Conservation (phyloP, 2,888 invertebrate species). For the Pollenia amentaria region DNA sequence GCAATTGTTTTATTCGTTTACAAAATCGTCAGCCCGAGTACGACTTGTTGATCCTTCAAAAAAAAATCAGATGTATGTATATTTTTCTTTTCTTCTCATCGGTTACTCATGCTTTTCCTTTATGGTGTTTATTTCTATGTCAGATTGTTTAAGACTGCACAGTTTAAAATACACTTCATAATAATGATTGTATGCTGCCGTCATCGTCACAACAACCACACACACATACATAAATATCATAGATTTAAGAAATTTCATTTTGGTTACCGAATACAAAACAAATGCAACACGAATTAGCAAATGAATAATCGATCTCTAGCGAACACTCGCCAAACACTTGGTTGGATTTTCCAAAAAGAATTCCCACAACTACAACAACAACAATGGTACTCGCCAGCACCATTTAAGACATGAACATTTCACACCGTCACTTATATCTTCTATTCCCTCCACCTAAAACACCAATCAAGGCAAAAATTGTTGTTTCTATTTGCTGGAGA, state of each 20-base stretch:
- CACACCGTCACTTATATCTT: slow-evolving; percentile 60
- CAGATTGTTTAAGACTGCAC: slow-evolving; percentile 46
- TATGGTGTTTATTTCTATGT: slow-evolving; percentile 27
- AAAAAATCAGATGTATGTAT: slow-evolving; percentile 60
- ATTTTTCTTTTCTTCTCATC: slow-evolving; percentile 39
- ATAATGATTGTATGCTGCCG: slow-evolving; percentile 53
- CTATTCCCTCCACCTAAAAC: slow-evolving; percentile 45
- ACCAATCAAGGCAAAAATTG: background rate
- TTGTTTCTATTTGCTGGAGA: slow-evolving; percentile 19
- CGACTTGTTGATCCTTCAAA: slow-evolving; percentile 66
- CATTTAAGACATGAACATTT: slow-evolving; percentile 66
- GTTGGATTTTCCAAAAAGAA: slow-evolving; percentile 53
- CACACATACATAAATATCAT: slow-evolving; percentile 67
- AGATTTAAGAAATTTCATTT: slow-evolving; percentile 74
- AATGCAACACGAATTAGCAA: slow-evolving; percentile 20
- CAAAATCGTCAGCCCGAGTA: slow-evolving; percentile 33
- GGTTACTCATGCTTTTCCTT: slow-evolving; percentile 48
- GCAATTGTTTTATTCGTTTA: slow-evolving; percentile 16
- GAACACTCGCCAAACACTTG: slow-evolving; percentile 61
- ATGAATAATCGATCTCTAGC: slow-evolving; percentile 35
- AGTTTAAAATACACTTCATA: slow-evolving; percentile 41
- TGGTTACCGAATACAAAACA: slow-evolving; percentile 60
- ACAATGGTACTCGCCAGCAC: slow-evolving; percentile 8
- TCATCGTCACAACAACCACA: slow-evolving; percentile 10
- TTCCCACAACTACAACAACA: slow-evolving; percentile 46